Evolutionary conservation across 2,888 invertebrate genomes (phyloP), one percentile per base, ranked within the genome.

Genomic region (Stictocephala bisonia): DNA sequence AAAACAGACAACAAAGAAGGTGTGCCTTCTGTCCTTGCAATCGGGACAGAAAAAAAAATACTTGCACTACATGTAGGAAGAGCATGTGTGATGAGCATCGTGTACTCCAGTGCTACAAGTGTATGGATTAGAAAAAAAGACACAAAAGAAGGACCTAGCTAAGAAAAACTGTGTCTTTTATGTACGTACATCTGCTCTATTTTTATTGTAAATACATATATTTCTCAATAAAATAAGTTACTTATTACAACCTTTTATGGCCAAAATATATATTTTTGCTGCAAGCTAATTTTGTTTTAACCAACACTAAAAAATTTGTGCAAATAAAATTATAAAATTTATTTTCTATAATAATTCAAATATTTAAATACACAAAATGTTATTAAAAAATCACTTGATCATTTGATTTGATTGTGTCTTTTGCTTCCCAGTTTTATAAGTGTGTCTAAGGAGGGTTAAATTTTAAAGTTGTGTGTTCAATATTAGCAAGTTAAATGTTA

Each of bases 1-100:
- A 71, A 18, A 24, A 27, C 31, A 13, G 20, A 56, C 26, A 56
- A 26, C 56, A 56, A 56, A 56, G 26, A 26, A 56, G 56, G 56
- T 56, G 56, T 56, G 56, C 56, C 56, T 56, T 56, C 56, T 56
- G 56, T 56, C 26, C 56, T 15, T 27, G 56, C 56, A 56, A 24
- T 56, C 22, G 26, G 56, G 56, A 24, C 9, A 53, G 53, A 53
- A 53, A 53, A 22, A 53, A 56, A 7, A 56, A 56, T 56, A 26
- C 56, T 27, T 56, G 56, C 26, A 22, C 56, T 26, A 26, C 56
- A 56, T 56, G 56, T 56, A 3, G n/a, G 24, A 26, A 13, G n/a
- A 56, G 26, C 22, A 56, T 56, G 2, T 56, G 56, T 26, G 26
- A 56, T 56, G 56, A 56, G 26, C 56, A 56, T 56, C 22, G 56